A percentile compares a stretch with the other conserved stretches of the same genome.
phyloP scores from a whole-genome alignment of 2,888 invertebrate species.

The Tenthredo notha region DNA sequence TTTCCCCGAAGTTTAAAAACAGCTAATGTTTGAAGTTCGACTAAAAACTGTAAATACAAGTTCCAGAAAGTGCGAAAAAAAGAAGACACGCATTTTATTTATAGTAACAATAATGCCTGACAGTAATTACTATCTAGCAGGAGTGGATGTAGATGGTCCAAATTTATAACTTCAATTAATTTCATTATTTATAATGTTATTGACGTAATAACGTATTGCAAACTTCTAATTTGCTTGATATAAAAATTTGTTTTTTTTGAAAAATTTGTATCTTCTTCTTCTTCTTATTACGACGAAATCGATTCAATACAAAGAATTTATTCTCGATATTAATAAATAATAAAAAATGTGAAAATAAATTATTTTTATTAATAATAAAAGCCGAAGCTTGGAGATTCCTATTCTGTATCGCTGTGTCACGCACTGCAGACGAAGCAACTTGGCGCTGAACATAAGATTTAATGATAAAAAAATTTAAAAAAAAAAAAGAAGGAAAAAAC shows the following conservation, averaged over 20 bases:
- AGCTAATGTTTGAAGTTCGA: neutral
- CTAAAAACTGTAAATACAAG: neutral
- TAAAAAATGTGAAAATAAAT: neutral
- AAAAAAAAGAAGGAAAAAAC: neutral
- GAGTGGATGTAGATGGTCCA: conserved; percentile 25
- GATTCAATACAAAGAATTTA: neutral
- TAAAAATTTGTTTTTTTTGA: neutral
- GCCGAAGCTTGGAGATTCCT: conserved; percentile 23
- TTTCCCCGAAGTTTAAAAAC: neutral
- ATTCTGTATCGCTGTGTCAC: conserved; percentile 29
- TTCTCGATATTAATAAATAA: neutral
- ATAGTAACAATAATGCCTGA: neutral
- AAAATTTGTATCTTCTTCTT: neutral
- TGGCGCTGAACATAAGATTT: conserved; percentile 27
- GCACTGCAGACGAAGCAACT: conserved; percentile 26
- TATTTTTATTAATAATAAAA: neutral
- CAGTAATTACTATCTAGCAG: neutral
- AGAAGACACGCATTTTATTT: neutral
- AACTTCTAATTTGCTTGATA: no score
- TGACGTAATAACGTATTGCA: no score
- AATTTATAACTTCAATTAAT: neutral
- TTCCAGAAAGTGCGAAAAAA: neutral
- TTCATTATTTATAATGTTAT: neutral
- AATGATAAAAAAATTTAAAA: neutral
- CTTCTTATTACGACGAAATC: neutral